These are phyloP conservation scores for Peucedramus taeniatus DNA, from an alignment of 2,113 vertebrate genomes.

Conservation along the genomic window DNA sequence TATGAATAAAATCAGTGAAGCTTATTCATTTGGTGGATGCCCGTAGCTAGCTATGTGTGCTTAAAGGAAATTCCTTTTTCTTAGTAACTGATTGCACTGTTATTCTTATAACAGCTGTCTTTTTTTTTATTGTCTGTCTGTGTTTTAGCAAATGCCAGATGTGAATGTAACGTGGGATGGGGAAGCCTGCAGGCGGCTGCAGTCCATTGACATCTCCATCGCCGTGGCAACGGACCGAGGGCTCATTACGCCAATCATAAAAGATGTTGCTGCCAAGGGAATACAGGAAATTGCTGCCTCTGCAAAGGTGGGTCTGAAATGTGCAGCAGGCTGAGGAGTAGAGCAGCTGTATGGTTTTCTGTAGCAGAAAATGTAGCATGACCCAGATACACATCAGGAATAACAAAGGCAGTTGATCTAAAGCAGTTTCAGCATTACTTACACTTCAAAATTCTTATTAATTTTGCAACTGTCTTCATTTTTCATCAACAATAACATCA, in stretches of 20 bases:
- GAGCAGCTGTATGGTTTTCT: neutral
- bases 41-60: neutral
- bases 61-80: neutral
- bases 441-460: neutral
- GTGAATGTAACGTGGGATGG: constrained; percentile 91
- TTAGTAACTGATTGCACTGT: neutral
- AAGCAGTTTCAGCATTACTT: neutral
- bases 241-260: constrained; percentile 93
- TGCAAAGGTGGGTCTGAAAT: constrained; percentile 78
- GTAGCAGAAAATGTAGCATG: neutral
- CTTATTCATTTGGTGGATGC: neutral
- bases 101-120: neutral
- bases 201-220: constrained; percentile 88
- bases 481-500: neutral
- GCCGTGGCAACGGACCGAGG: constrained; percentile 92
- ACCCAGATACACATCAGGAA: neutral
- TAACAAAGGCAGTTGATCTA: neutral
- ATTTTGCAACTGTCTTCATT: neutral
- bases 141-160: constrained; percentile 87
- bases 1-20: neutral
- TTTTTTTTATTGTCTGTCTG: neutral
- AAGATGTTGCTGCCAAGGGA: constrained; percentile 86
- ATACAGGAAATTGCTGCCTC: constrained; percentile 87
- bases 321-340: neutral
- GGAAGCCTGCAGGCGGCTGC: constrained; percentile 79